These are phyloP conservation scores for Amorpha juglandis DNA, from an alignment of 2,888 invertebrate genomes.

Conservation along the genomic window DNA sequence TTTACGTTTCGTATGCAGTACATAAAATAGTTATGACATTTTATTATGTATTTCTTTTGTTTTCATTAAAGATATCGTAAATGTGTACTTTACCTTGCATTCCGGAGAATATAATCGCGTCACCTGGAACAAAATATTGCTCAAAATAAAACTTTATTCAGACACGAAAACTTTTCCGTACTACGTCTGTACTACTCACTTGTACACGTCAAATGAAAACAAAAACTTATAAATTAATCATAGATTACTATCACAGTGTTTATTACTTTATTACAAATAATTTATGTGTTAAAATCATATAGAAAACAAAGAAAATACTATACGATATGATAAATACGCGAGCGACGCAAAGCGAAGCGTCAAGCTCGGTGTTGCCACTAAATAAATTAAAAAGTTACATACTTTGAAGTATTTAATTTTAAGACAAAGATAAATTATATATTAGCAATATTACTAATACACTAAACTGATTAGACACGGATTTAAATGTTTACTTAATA, in stretches of 20 bases:
- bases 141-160: not conserved
- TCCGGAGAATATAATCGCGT: conserved; percentile 86
- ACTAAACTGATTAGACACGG: no score
- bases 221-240: conserved; percentile 13
- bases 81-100: conserved; percentile 81
- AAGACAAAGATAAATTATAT: no score
- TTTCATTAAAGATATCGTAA: not conserved
- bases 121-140: conserved; percentile 79
- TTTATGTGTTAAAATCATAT: not conserved
- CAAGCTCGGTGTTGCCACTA: conserved; percentile 12
- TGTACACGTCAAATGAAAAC: conserved; percentile 24
- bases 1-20: not conserved
- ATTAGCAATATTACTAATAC: no score
- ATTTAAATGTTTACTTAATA: no score
- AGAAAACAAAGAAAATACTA: not conserved
- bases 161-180: conserved; percentile 1
- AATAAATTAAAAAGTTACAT: not conserved
- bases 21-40: not conserved
- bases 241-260: conserved; percentile 17
- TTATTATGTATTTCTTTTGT: not conserved
- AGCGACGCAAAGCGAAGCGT: conserved; percentile 23
- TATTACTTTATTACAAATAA: not conserved
- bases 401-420: not conserved
- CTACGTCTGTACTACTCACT: not conserved
- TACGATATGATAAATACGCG: not conserved